phyloP scores from a whole-genome alignment of 2,888 invertebrate genomes.

The Anagyrus pseudococci region DNA sequence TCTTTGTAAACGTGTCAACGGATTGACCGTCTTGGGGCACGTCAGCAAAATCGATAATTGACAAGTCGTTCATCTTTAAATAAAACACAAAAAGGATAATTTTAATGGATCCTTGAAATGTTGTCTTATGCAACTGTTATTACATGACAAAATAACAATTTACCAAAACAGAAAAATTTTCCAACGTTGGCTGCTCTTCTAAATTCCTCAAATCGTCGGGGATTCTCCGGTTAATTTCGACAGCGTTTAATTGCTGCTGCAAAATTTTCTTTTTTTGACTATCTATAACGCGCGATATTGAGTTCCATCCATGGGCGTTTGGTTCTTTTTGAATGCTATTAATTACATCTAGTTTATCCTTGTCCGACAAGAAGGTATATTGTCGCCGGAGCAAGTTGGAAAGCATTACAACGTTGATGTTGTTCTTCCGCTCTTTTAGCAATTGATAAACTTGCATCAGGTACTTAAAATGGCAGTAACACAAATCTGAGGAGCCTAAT shows the following conservation, averaged over 20 bases:
- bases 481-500: conserved; percentile 47
- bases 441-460: conserved; percentile 47
- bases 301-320: conserved; percentile 36
- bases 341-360: conserved; percentile 42
- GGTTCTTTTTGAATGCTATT: conserved; percentile 39
- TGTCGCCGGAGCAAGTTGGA: conserved; percentile 49
- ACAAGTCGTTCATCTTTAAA: conserved; percentile 37
- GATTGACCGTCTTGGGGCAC: conserved; percentile 36
- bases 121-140: not conserved
- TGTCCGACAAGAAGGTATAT: conserved; percentile 47
- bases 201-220: conserved; percentile 38
- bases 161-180: conserved; percentile 50
- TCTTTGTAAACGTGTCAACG: conserved; percentile 38
- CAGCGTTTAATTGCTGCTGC: conserved; percentile 32
- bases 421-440: conserved; percentile 43
- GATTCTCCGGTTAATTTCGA: conserved; percentile 23
- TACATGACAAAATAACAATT: conserved; percentile 29
- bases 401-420: conserved; percentile 47
- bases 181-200: conserved; percentile 44
- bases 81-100: not conserved
- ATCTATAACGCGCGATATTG: conserved; percentile 38
- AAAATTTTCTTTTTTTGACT: conserved; percentile 40
- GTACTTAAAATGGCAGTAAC: conserved; percentile 49
- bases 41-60: conserved; percentile 29
- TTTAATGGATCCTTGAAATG: not conserved